Evolutionary conservation across 2,797 vertebrate species (phyloP).

Genomic region (Chloroceryle inda): DNA sequence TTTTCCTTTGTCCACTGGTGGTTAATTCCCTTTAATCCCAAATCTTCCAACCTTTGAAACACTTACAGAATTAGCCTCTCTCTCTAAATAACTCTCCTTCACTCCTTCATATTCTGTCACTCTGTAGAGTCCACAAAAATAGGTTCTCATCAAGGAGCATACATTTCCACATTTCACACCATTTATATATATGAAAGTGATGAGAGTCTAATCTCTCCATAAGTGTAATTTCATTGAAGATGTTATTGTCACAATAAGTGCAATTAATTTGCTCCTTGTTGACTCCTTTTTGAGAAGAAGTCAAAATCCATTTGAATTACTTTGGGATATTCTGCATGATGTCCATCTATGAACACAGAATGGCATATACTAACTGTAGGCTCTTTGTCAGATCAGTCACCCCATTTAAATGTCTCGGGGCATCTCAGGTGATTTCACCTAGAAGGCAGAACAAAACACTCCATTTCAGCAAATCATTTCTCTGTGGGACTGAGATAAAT

Average conservation of each 20-base stretch:
- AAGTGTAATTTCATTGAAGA: background rate
- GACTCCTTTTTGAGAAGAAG: background rate
- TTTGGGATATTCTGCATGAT: background rate
- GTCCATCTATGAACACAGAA: background rate
- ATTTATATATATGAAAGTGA: background rate
- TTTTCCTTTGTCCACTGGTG: constrained; percentile 19
- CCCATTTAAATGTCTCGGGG: background rate
- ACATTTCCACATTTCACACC: background rate
- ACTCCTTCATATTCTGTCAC: background rate
- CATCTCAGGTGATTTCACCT: background rate
- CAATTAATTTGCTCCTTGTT: background rate
- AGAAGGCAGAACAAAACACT: constrained; percentile 4
- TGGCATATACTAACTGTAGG: background rate
- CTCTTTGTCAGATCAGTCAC: background rate
- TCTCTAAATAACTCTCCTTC: constrained; percentile 11
- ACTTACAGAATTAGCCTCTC: background rate
- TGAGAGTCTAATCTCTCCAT: background rate
- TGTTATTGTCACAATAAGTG: background rate
- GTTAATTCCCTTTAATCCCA: constrained; percentile 41
- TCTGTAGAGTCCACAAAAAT: background rate
- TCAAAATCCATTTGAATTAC: background rate
- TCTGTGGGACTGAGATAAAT: background rate
- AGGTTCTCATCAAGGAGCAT: background rate
- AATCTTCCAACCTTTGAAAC: constrained; percentile 17
- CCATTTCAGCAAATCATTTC: background rate